phyloP scores from a whole-genome alignment of 2,113 vertebrate species.

The rat (Rattus norvegicus) region GRCr8 NC_086039.1:56239501-56240000 shows the following conservation, averaged over 20 bases:
- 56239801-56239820: not conserved
- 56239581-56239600: not conserved
- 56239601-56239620: not conserved
- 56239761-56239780: not conserved
- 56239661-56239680: not conserved
- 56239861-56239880: not conserved
- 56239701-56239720: not conserved
- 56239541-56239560: not conserved
- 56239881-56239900: not conserved
- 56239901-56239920: not conserved
- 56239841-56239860: not conserved
- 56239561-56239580: not conserved
- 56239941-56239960: not conserved
- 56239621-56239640: not conserved
- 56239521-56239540: not conserved
- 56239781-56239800: not conserved
- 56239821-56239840: conserved; percentile 4
- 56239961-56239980: not conserved
- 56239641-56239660: not conserved
- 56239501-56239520: not conserved
- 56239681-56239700: not conserved
- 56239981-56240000: not conserved
- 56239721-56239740: not conserved
- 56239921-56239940: not conserved
- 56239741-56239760: too few species aligned